A percentile compares a stretch with the other conserved stretches of the same genome.
Evolutionary conservation across 2,888 invertebrate species (phyloP).

Genomic region (Orchesella flavescens): DNA sequence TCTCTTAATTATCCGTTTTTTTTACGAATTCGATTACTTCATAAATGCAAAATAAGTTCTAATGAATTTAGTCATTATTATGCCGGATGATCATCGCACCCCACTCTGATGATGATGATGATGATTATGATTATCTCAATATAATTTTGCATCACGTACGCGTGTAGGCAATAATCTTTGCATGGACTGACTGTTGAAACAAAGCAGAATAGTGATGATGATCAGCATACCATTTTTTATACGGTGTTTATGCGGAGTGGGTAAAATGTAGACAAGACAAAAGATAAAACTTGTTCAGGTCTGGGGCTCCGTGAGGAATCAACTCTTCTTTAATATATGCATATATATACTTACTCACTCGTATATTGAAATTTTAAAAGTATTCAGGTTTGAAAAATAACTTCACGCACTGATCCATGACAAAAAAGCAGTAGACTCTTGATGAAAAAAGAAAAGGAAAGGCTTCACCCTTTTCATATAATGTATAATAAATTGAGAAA

Average conservation of each 20-base stretch:
- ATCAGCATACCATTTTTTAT: too few species aligned
- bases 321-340: conserved; percentile 23
- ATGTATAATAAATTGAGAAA: conserved; percentile 21
- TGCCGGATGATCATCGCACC: neutral
- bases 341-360: neutral
- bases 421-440: conserved; percentile 41
- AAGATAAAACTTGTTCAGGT: conserved; percentile 56
- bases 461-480: neutral
- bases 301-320: conserved; percentile 52
- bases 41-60: too few species aligned
- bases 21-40: too few species aligned
- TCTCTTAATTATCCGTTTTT: too few species aligned
- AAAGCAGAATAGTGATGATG: conserved; percentile 3
- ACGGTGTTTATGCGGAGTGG: neutral
- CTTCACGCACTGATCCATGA: conserved; percentile 50
- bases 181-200: conserved; percentile 2
- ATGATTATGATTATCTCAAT: conserved; percentile 4
- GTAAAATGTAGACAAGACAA: conserved; percentile 5
- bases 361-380: conserved; percentile 31
- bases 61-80: neutral
- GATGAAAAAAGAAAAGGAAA: neutral
- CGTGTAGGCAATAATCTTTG: neutral
- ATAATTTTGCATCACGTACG: conserved; percentile 12
- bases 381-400: conserved; percentile 23
- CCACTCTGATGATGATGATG: neutral